Evolutionary conservation across 2,113 vertebrate species (phyloP).

Genomic region (Solea solea): DNA sequence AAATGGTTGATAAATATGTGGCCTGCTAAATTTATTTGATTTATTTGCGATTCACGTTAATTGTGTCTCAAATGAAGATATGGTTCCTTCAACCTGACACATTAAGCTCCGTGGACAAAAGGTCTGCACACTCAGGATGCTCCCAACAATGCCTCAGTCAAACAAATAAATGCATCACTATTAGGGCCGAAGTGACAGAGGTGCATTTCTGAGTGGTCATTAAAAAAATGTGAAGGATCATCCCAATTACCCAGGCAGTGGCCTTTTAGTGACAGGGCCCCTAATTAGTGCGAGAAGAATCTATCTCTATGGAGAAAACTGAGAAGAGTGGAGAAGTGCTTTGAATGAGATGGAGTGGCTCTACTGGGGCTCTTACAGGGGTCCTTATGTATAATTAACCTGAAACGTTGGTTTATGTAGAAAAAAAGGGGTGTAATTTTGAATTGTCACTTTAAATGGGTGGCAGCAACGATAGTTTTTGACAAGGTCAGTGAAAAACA

Average conservation of each 20-base stretch:
- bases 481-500: slow-evolving; percentile 31
- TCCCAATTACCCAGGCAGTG: slow-evolving; percentile 72
- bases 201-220: slow-evolving; percentile 71
- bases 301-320: slow-evolving; percentile 53
- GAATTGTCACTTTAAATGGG: slow-evolving; percentile 23
- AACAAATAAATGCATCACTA: slow-evolving; percentile 65
- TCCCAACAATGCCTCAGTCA: slow-evolving; percentile 39
- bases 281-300: slow-evolving; percentile 73
- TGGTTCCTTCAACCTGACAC: slow-evolving; percentile 43
- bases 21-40: too few relatives aligned
- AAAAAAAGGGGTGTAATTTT: slow-evolving; percentile 22
- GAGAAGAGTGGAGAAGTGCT: slow-evolving; percentile 46
- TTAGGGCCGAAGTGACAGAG: slow-evolving; percentile 61
- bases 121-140: slow-evolving; percentile 27
- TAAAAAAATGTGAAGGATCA: slow-evolving; percentile 72
- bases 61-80: slow-evolving; percentile 8
- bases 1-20: too few relatives aligned
- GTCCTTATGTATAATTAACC: slow-evolving; percentile 58
- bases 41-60: neutral
- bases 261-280: slow-evolving; percentile 70
- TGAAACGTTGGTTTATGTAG: slow-evolving; percentile 13
- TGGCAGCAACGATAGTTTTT: slow-evolving; percentile 19
- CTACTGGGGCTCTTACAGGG: slow-evolving; percentile 26
- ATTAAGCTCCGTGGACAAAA: slow-evolving; percentile 4
- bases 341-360: slow-evolving; percentile 39